phyloP scores from a whole-genome alignment of 2,113 vertebrate species.

The Corapipo altera region DNA sequence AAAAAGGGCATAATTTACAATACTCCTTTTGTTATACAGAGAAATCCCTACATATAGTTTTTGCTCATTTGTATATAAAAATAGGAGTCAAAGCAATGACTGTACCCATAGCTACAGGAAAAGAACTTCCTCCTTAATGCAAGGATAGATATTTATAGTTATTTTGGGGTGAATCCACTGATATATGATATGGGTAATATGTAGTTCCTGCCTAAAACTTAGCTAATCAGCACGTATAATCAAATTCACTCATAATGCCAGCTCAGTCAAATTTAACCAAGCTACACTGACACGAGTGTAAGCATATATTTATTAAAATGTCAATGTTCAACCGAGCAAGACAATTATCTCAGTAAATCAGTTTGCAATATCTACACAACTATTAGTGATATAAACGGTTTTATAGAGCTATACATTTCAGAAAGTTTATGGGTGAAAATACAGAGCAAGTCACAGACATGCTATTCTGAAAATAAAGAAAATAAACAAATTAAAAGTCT shows the following conservation, averaged over 20 bases:
- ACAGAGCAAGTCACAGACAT: neutral
- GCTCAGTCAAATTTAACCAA: slow-evolving; percentile 43
- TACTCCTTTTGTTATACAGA: neutral
- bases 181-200: neutral
- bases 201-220: neutral
- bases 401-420: neutral
- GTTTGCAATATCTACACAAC: neutral
- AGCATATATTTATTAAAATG: slow-evolving; percentile 52
- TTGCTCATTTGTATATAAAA: slow-evolving; percentile 47
- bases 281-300: slow-evolving; percentile 31
- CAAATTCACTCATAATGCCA: slow-evolving; percentile 13
- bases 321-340: neutral
- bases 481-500: neutral
- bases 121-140: slow-evolving; percentile 29
- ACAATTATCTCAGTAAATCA: neutral
- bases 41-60: slow-evolving; percentile 25
- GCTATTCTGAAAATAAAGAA: neutral
- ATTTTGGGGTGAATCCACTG: slow-evolving; percentile 19
- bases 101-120: slow-evolving; percentile 35
- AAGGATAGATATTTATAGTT: neutral
- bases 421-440: neutral
- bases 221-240: neutral
- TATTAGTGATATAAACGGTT: neutral
- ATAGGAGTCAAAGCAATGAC: slow-evolving; percentile 14
- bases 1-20: slow-evolving; percentile 17